Base-by-base conservation (phyloP, 2,797 vertebrate species). In the Oreochromis mossambicus region DNA sequence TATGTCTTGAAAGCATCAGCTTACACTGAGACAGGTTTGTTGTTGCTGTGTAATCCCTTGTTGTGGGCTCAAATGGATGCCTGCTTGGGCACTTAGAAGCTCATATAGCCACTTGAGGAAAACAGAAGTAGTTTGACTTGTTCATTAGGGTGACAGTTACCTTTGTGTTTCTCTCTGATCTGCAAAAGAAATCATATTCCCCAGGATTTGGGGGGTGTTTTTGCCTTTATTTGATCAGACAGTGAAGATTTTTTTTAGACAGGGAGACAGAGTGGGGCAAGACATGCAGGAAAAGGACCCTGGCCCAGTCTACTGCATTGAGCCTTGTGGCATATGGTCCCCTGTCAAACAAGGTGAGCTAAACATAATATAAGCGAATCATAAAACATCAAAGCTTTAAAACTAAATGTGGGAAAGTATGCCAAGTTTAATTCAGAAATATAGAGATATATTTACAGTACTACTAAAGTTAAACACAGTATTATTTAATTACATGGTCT, bases 21-120 rank as follows among this genome's bases (percentile, higher is more conserved):
- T 90, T 84, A 51, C 91, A 75, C 83, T 21, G 73, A 19, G 70
- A 41, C 76, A 73, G 89, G 92, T 94, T 95, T 95, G 94, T 95
- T 95, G 90, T 92, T 88, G 81, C 70, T 55, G 76, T 83, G 94
- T 95, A 95, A 96, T 96, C 95, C 93, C 78, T 94, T 95, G 94
- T 95, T 94, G 84, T 94, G 94, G 90, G 90, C 88, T 90, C 86
- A 94, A 78, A 90, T 91, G 82, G 88, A 83, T 82, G 91, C 88
- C 78, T 89, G 87, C 76, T 80, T 86, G 91, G 86, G 14, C 80
- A 84, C 86, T 85, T 77, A 88, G 80, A 87, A 91, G 85, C 55
- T 86, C 77, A 84, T 88, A 89, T 81, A 93, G 77, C 92, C 94
- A 91, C 95, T 96, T 95, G 89, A 96, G 88, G 86, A 43, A 91